These are phyloP conservation scores for Daboia siamensis DNA, from an alignment of 2,113 vertebrate genomes.

Conservation along the genomic window DNA sequence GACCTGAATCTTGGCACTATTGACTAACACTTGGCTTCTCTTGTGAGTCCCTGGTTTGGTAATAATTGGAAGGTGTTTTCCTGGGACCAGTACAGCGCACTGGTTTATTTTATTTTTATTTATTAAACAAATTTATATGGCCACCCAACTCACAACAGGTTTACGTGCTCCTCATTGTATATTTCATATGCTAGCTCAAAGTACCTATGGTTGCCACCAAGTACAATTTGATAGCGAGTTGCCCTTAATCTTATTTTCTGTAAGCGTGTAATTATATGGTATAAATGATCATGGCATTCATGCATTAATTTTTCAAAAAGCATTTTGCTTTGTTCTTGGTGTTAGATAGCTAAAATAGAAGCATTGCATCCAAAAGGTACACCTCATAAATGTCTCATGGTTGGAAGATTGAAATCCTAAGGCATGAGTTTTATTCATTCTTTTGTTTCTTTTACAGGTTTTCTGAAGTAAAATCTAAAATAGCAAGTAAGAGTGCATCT, in stretches of 20 bases:
- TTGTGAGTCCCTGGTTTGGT: neutral
- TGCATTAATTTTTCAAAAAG: neutral
- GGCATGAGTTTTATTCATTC: conserved; percentile 40
- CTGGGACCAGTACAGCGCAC: neutral
- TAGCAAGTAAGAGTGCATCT: conserved; percentile 88
- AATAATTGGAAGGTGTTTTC: neutral
- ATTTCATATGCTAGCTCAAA: neutral
- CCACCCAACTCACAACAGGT: neutral
- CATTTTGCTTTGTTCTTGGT: neutral
- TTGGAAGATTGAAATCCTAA: neutral
- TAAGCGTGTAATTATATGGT: neutral
- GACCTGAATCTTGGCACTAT: neutral
- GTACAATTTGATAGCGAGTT: neutral
- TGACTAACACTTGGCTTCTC: neutral
- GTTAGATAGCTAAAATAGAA: neutral
- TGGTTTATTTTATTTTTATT: neutral
- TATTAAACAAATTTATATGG: neutral
- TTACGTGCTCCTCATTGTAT: neutral
- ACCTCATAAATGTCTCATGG: neutral
- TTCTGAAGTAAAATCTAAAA: conserved; percentile 98
- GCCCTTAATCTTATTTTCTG: neutral
- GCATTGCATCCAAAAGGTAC: neutral
- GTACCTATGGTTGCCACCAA: neutral
- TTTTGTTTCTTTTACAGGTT: conserved; percentile 78
- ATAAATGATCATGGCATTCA: neutral